phyloP scores from a whole-genome alignment of 2,888 invertebrate species.

The Hylaea fasciaria region DNA sequence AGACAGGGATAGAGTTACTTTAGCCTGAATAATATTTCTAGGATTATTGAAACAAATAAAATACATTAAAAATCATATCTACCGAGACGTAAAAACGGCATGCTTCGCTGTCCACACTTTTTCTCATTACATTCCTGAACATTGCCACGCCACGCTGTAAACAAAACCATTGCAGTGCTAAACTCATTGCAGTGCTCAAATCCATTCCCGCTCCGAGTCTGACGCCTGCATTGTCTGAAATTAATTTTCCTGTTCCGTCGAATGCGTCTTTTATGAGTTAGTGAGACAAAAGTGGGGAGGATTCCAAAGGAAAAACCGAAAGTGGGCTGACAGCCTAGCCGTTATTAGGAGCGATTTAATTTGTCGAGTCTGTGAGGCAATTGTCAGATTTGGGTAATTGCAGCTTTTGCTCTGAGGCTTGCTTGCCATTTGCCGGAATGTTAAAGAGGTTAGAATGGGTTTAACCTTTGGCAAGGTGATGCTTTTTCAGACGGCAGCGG shows the following conservation, averaged over 20 bases:
- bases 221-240: conserved; percentile 70
- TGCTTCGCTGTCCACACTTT: conserved; percentile 12
- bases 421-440: neutral
- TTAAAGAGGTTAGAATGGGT: neutral
- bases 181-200: conserved; percentile 44
- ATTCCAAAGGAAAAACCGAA: conserved; percentile 32
- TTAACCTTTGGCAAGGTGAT: too few species aligned
- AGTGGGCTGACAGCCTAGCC: conserved; percentile 12
- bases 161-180: conserved; percentile 36
- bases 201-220: conserved; percentile 53
- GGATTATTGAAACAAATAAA: too few species aligned
- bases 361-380: conserved; percentile 21
- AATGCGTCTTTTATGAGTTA: conserved; percentile 79
- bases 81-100: neutral
- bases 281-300: conserved; percentile 68
- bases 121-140: conserved; percentile 22
- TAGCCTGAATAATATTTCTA: neutral
- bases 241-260: conserved; percentile 79
- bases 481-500: too few species aligned
- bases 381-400: conserved; percentile 36
- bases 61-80: neutral
- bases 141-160: conserved; percentile 26
- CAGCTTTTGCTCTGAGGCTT: conserved; percentile 1
- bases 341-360: conserved; percentile 39
- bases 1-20: too few species aligned